These are phyloP conservation scores for Pammene aurita DNA, from an alignment of 2,888 invertebrate genomes.

Conservation along the genomic window DNA sequence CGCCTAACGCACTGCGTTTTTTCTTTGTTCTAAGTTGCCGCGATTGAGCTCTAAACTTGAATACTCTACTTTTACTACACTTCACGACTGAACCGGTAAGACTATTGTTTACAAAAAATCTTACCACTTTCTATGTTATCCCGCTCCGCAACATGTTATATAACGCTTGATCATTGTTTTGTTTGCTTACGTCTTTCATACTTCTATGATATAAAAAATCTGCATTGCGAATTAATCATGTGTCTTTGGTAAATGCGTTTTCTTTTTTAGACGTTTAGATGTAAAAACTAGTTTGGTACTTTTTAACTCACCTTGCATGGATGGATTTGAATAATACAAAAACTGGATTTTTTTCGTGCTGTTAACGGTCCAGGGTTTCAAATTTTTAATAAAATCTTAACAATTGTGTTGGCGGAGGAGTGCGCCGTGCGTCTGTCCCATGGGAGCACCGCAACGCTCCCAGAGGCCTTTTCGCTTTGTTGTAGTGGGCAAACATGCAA, in stretches of 20 bases:
- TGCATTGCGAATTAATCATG: slow-evolving; percentile 48
- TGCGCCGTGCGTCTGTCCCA: not conserved
- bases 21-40: slow-evolving; percentile 50
- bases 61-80: slow-evolving; percentile 52
- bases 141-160: slow-evolving; percentile 58
- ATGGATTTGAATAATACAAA: not conserved
- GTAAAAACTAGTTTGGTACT: not conserved
- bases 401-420: slow-evolving; percentile 8
- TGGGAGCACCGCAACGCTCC: not conserved
- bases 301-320: not conserved
- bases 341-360: not conserved
- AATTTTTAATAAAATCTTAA: not conserved
- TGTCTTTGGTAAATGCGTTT: slow-evolving; percentile 3
- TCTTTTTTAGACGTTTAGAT: no score
- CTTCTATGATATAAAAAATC: slow-evolving; percentile 18
- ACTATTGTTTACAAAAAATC: slow-evolving; percentile 58
- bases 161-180: slow-evolving; percentile 56
- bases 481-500: slow-evolving; percentile 19
- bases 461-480: slow-evolving; percentile 18
- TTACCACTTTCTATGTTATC: slow-evolving; percentile 52
- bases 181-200: slow-evolving; percentile 47
- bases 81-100: slow-evolving; percentile 67
- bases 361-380: not conserved
- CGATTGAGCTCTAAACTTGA: slow-evolving; percentile 55
- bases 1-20: slow-evolving; percentile 43